phyloP scores from a whole-genome alignment of 1,140 invertebrate genomes.

The Leptinotarsa lineolata region DNA sequence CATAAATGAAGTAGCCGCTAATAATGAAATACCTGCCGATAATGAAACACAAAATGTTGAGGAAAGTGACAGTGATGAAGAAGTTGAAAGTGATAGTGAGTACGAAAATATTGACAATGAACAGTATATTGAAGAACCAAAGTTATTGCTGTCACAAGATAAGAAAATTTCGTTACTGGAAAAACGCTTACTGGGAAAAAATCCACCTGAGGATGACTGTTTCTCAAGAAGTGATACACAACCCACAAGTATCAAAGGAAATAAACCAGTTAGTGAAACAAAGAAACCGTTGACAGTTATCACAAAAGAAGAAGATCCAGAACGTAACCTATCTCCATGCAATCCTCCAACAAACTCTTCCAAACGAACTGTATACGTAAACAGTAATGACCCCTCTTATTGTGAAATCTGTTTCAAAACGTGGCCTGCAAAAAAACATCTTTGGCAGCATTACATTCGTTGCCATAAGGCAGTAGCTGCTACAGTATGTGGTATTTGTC shows the following conservation, averaged over 20 bases:
- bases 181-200: constrained; percentile 45
- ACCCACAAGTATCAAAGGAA: neutral
- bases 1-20: constrained; percentile 28
- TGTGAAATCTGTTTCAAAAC: constrained; percentile 66
- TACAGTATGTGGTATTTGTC: constrained; percentile 65
- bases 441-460: constrained; percentile 68
- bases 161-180: constrained; percentile 47
- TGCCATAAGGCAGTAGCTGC: constrained; percentile 64
- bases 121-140: constrained; percentile 33
- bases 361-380: constrained; percentile 54
- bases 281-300: neutral
- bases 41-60: constrained; percentile 31
- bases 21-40: constrained; percentile 29
- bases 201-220: constrained; percentile 32
- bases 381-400: constrained; percentile 51
- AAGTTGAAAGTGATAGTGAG: constrained; percentile 18
- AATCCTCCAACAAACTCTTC: constrained; percentile 40
- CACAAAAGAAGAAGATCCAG: constrained; percentile 22
- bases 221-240: neutral
- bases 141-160: constrained; percentile 29
- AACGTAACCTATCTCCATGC: constrained; percentile 9
- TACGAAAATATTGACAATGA: constrained; percentile 19
- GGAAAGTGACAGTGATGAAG: constrained; percentile 23
- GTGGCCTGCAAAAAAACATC: constrained; percentile 66
- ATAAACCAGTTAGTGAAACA: neutral